Percentiles rank a stretch among this genome's conserved stretches.
Conservation (phyloP, 2,797 vertebrate genomes). For the Margarornis squamiger region DNA sequence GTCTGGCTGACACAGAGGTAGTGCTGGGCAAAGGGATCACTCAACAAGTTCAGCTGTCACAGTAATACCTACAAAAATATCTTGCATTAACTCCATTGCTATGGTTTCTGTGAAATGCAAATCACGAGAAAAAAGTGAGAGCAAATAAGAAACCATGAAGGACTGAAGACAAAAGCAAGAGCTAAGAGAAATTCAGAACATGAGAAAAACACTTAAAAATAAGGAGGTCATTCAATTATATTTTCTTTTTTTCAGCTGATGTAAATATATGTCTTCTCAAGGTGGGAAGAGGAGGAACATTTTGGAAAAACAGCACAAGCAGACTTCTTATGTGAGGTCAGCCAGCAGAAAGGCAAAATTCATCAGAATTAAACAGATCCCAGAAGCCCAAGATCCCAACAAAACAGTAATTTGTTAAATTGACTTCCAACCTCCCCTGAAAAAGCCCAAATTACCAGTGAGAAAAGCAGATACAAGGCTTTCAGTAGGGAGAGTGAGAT, state of each 20-base stretch:
- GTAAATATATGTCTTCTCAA: background rate
- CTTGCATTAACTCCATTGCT: background rate
- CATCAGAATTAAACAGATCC: conserved; percentile 33
- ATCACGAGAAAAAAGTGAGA: background rate
- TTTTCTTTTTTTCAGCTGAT: background rate
- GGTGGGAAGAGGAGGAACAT: background rate
- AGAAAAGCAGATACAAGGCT: background rate
- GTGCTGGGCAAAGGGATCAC: background rate
- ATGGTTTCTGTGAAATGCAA: background rate
- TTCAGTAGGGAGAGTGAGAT: background rate
- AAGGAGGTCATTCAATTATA: background rate
- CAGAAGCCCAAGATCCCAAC: background rate
- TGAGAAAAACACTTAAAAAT: conserved; percentile 4
- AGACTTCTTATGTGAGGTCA: conserved; percentile 7
- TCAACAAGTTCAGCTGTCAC: background rate
- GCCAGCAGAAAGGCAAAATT: background rate
- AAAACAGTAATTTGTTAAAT: background rate
- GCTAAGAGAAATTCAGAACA: background rate
- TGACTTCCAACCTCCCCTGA: background rate
- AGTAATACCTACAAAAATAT: background rate
- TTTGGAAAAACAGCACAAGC: background rate
- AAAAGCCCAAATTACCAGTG: background rate
- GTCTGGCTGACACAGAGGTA: background rate
- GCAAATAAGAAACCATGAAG: background rate
- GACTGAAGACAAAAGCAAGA: background rate